These are phyloP conservation scores for Neodiprion pinetum DNA, from an alignment of 1,140 invertebrate genomes.

Conservation along the genomic window DNA sequence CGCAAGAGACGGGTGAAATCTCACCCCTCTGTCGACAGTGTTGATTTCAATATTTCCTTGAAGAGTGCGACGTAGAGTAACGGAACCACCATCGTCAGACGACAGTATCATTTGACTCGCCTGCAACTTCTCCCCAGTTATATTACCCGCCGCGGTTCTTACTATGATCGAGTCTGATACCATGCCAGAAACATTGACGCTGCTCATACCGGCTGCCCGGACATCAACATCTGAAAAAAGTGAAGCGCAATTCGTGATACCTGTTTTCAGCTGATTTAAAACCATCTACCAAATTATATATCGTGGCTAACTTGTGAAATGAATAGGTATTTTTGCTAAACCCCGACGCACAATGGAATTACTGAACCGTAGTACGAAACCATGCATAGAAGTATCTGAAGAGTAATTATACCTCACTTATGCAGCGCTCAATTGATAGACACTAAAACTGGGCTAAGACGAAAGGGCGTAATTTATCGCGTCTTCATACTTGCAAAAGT, in stretches of 20 bases:
- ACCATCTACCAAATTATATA: too few species aligned
- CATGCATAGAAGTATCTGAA: too few species aligned
- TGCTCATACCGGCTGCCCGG: constrained; percentile 20
- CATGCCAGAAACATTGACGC: constrained; percentile 25
- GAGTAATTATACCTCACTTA: too few species aligned
- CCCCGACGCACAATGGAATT: neutral
- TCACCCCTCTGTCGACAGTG: constrained; percentile 30
- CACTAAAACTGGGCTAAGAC: too few species aligned
- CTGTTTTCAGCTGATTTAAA: neutral
- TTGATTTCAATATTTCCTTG: constrained; percentile 32
- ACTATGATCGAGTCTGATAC: constrained; percentile 28
- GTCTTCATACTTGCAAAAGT: too few species aligned
- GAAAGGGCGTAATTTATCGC: too few species aligned
- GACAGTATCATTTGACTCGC: constrained; percentile 27
- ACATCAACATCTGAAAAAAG: constrained; percentile 28
- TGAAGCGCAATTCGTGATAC: neutral
- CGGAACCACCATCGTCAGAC: constrained; percentile 30
- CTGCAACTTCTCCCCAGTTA: constrained; percentile 28
- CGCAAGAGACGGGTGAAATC: neutral
- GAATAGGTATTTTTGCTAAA: neutral
- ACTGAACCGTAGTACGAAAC: too few species aligned
- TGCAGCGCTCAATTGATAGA: too few species aligned
- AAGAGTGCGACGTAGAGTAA: constrained; percentile 22
- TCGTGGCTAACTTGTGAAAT: too few species aligned
- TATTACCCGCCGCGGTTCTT: constrained; percentile 31